These are phyloP conservation scores for Colius striatus DNA, from an alignment of 2,113 vertebrate genomes.

Conservation along the genomic window DNA sequence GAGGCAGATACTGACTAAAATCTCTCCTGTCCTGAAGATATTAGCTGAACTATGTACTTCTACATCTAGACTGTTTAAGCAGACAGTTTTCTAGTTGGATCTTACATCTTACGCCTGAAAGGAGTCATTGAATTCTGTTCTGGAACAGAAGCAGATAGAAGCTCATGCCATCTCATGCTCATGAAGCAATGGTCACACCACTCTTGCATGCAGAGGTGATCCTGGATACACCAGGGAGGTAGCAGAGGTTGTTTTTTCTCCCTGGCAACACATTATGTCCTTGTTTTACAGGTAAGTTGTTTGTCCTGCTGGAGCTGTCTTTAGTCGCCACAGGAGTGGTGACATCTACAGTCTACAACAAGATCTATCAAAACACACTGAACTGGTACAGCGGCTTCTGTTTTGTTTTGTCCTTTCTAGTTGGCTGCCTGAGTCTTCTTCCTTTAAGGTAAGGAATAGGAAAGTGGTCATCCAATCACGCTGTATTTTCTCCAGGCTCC, in stretches of 20 bases:
- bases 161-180: not conserved
- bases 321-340: constrained; percentile 82
- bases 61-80: not conserved
- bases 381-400: constrained; percentile 84
- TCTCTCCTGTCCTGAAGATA: not conserved
- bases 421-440: constrained; percentile 83
- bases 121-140: not conserved
- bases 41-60: not conserved
- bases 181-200: not conserved
- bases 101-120: not conserved
- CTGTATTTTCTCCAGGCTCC: not conserved
- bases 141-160: not conserved
- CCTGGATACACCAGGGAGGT: not conserved
- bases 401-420: constrained; percentile 83
- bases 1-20: not conserved
- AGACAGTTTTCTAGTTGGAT: not conserved
- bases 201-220: not conserved
- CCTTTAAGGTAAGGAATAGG: constrained; percentile 86
- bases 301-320: constrained; percentile 86
- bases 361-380: constrained; percentile 89
- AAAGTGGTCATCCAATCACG: not conserved
- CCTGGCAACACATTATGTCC: not conserved
- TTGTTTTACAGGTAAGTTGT: constrained; percentile 78
- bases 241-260: not conserved
- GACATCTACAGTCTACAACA: constrained; percentile 86